Base-by-base conservation (phyloP, 2,113 vertebrate species). In the Pardalotus punctatus region DNA sequence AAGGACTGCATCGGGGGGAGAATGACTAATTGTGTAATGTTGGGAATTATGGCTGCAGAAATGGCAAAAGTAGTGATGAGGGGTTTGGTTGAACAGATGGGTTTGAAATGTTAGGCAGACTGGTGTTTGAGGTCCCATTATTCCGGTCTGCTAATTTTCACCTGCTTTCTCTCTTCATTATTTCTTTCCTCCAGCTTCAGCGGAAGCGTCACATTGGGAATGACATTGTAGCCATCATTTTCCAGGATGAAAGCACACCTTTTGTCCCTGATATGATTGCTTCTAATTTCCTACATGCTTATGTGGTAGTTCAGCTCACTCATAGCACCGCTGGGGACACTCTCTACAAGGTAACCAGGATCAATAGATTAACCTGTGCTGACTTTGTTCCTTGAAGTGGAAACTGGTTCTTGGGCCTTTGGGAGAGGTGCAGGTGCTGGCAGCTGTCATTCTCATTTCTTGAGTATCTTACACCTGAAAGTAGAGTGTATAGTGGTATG, bases 141-240 rank as follows among this genome's bases (percentile, higher is more conserved):
- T 33, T 21, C 22, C 29, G 6, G 79, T 88, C 31, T 51, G 16
- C 66, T 60, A 18, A 54, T 71, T 88, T 60, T 79, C 48, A 73
- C 28, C 23, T 84, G n/a, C 35, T 22, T 78, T 70, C 36, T 66
- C 3, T 2, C 42, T 60, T 69, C 51, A 29, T 31, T 73, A 8
- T 38, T 47, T 70, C 60, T 80, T 77, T n/a, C 23, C 36, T 81
- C 21, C 94, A 99, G 99, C 97, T 99, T 71, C 99, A 99, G 96
- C 98, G 98, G 84, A 99, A 99, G 90, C 98, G 99, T 80, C 99
- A 99, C 96, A 99, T 99, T 29, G 99, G 99, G n/a, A 99, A 99
- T 74, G 99, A 99, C 91, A 99, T 99, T 14, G 98, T 99, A 72
- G 98, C 98, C 40, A 83, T 99, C 87, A 98, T 99, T 66, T 99